Evolutionary conservation across 2,797 vertebrate species (phyloP).

Genomic region (Euthynnus affinis): DNA sequence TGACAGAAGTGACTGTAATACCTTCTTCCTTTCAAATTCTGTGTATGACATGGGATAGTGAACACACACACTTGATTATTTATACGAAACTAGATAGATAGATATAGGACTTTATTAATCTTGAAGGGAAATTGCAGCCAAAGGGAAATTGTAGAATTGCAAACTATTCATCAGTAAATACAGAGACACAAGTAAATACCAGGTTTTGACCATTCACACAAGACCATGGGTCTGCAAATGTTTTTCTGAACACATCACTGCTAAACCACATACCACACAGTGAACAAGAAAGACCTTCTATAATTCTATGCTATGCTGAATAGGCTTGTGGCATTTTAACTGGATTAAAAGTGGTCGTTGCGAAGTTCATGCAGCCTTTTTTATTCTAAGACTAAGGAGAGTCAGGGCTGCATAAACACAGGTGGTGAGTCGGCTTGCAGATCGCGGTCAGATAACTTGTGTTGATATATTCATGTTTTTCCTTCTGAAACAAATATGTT

Average conservation of each 20-base stretch:
- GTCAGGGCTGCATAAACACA: constrained; percentile 14
- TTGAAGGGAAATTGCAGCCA: too few relatives aligned
- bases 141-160: too few relatives aligned
- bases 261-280: constrained; percentile 10
- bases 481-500: too few relatives aligned
- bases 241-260: constrained; percentile 13
- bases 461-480: too few relatives aligned
- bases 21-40: neutral
- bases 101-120: neutral
- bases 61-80: neutral
- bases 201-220: neutral
- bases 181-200: neutral
- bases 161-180: neutral
- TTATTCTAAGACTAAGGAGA: neutral
- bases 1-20: constrained; percentile 4
- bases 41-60: neutral
- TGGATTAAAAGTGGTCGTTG: constrained; percentile 3
- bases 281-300: constrained; percentile 1
- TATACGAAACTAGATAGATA: neutral
- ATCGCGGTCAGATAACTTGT: neutral
- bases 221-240: neutral
- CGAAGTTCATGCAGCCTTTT: constrained; percentile 8
- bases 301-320: neutral
- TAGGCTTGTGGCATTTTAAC: constrained; percentile 20
- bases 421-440: neutral